Percentiles rank a stretch among this genome's conserved stretches.
phyloP scores from a whole-genome alignment of 2,797 vertebrate genomes.

The Sebastes oblongus region DNA sequence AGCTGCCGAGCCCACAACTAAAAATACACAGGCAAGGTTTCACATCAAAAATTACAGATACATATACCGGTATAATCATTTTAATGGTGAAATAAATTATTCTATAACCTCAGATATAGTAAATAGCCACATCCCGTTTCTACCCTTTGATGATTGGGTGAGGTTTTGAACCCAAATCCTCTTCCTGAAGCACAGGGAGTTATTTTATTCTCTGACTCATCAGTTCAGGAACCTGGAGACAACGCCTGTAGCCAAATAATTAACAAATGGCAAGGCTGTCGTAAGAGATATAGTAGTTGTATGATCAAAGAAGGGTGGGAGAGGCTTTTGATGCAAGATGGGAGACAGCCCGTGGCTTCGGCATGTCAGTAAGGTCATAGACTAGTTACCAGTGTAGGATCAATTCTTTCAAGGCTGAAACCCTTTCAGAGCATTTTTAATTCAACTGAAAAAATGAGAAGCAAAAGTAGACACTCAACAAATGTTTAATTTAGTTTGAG shows the following conservation, averaged over 20 bases:
- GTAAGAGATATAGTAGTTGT: slow-evolving; percentile 52
- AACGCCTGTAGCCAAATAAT: slow-evolving; percentile 59
- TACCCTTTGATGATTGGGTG: slow-evolving; percentile 61
- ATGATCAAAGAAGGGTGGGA: slow-evolving; percentile 53
- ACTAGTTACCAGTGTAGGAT: slow-evolving; percentile 2
- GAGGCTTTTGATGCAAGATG: slow-evolving; percentile 1
- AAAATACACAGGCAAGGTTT: slow-evolving; percentile 69
- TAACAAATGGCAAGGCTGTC: slow-evolving; percentile 62
- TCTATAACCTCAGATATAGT: slow-evolving; percentile 58
- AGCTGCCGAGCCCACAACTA: slow-evolving; percentile 62
- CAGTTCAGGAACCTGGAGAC: slow-evolving; percentile 53
- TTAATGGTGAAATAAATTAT: slow-evolving; percentile 59
- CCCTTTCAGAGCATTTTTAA: not conserved
- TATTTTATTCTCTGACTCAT: slow-evolving; percentile 64
- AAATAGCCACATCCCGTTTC: slow-evolving; percentile 66
- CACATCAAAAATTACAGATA: slow-evolving; percentile 64
- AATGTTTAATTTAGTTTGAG: not conserved
- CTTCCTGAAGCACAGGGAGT: slow-evolving; percentile 39
- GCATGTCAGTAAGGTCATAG: slow-evolving; percentile 14
- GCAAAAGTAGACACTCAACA: not conserved
- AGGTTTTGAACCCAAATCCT: slow-evolving; percentile 60
- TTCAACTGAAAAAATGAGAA: not conserved
- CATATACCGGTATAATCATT: slow-evolving; percentile 53
- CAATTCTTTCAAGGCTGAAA: not conserved
- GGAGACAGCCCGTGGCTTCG: slow-evolving; percentile 14